These are phyloP conservation scores for Polypterus bichir DNA, from an alignment of 2,113 vertebrate species.

Conservation along the genomic window DNA sequence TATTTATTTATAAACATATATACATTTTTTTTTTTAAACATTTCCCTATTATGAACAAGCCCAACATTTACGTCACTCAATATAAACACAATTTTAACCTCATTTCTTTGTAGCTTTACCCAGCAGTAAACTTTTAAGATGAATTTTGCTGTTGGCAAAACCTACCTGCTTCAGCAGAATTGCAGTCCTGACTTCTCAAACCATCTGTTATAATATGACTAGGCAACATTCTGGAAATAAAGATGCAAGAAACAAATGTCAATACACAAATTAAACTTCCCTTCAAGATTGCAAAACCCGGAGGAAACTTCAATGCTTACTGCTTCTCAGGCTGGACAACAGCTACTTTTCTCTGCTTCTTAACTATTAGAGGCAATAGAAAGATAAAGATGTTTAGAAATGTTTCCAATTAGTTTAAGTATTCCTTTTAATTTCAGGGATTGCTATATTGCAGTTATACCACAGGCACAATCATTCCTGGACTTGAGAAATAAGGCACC, in stretches of 20 bases:
- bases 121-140: too few species aligned
- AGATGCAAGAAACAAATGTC: not conserved
- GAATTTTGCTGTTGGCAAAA: not conserved
- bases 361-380: constrained; percentile 48
- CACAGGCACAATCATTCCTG: too few species aligned
- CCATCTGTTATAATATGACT: constrained; percentile 47
- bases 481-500: constrained; percentile 37
- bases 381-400: constrained; percentile 9
- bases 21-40: too few species aligned
- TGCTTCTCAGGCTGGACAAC: constrained; percentile 90
- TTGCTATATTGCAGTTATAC: too few species aligned
- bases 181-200: constrained; percentile 50
- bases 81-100: too few species aligned
- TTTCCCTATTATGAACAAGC: too few species aligned
- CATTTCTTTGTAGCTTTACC: too few species aligned
- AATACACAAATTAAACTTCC: too few species aligned
- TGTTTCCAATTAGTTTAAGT: too few species aligned
- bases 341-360: constrained; percentile 79
- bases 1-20: too few species aligned
- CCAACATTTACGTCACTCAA: too few species aligned
- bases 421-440: too few species aligned
- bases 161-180: constrained; percentile 49
- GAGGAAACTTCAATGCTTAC: constrained; percentile 57
- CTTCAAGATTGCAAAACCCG: constrained; percentile 7
- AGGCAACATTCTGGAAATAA: constrained; percentile 41